phyloP scores from a whole-genome alignment of 2,888 invertebrate genomes.

The Ramazzottius varieornatus region DNA sequence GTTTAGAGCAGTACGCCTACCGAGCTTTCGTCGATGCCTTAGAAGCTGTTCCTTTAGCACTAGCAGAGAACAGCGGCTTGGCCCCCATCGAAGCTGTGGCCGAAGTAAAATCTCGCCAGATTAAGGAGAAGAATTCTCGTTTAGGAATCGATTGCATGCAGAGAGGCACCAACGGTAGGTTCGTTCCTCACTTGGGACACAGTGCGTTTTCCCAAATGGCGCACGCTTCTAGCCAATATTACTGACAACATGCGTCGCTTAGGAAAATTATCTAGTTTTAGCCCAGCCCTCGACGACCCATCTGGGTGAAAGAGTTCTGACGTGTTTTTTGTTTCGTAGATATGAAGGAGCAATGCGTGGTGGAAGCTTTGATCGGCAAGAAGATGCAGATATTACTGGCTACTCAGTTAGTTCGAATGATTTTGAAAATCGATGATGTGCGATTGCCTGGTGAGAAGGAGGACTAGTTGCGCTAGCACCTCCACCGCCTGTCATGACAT shows the following conservation, averaged over 20 bases:
- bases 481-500: no score
- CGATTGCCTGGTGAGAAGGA: conserved; percentile 30
- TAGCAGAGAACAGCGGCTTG: conserved; percentile 84
- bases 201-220: background rate
- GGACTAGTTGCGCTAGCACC: background rate
- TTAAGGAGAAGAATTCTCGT: conserved; percentile 50
- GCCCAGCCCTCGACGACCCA: background rate
- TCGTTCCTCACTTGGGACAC: no score
- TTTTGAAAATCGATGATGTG: conserved; percentile 93
- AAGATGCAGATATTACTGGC: conserved; percentile 86
- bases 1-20: conserved; percentile 89
- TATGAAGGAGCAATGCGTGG: conserved; percentile 79
- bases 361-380: conserved; percentile 87
- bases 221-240: no score
- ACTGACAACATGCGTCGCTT: no score
- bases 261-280: background rate
- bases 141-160: conserved; percentile 86
- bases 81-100: conserved; percentile 72
- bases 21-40: conserved; percentile 81
- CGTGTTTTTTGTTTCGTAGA: conserved; percentile 29
- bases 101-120: conserved; percentile 65
- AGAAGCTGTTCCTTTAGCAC: conserved; percentile 70
- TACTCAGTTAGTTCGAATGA: conserved; percentile 95
- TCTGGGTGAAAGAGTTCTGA: no score
- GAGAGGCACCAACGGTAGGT: conserved; percentile 35